Evolutionary conservation across 2,888 invertebrate species (phyloP).

Genomic region (Eupeodes luniger): DNA sequence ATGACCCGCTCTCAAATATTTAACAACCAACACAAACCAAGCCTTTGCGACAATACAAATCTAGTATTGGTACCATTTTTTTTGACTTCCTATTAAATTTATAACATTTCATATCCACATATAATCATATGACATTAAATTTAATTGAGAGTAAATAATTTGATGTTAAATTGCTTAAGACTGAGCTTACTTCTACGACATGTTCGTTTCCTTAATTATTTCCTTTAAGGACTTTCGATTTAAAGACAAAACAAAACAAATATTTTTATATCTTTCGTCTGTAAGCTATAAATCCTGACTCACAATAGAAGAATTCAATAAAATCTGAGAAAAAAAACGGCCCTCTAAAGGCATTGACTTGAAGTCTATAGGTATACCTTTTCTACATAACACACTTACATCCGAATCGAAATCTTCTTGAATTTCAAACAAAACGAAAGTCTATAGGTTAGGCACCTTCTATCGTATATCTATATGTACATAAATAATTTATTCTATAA

Average conservation of each 20-base stretch:
- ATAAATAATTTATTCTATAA: slow-evolving; percentile 16
- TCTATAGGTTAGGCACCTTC: neutral
- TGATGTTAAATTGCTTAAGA: too few species aligned
- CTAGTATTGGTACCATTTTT: too few species aligned
- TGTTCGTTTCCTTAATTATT: neutral
- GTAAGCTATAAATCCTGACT: slow-evolving; percentile 14
- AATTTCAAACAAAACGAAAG: slow-evolving; percentile 6
- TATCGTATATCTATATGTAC: too few species aligned
- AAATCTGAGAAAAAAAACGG: neutral
- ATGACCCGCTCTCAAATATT: too few species aligned
- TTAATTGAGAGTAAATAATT: too few species aligned
- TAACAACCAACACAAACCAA: too few species aligned
- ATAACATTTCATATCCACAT: too few species aligned
- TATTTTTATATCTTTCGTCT: neutral
- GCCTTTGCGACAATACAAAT: too few species aligned
- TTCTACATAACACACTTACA: too few species aligned
- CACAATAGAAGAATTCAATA: slow-evolving; percentile 30
- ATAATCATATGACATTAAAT: too few species aligned
- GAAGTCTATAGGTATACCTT: too few species aligned
- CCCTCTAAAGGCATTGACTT: neutral
- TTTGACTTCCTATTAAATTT: too few species aligned
- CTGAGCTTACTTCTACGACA: neutral
- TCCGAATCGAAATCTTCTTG: neutral
- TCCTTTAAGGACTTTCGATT: neutral
- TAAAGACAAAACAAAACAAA: neutral